phyloP scores from a whole-genome alignment of 2,888 invertebrate species.

The Isotomurus palustris region DNA sequence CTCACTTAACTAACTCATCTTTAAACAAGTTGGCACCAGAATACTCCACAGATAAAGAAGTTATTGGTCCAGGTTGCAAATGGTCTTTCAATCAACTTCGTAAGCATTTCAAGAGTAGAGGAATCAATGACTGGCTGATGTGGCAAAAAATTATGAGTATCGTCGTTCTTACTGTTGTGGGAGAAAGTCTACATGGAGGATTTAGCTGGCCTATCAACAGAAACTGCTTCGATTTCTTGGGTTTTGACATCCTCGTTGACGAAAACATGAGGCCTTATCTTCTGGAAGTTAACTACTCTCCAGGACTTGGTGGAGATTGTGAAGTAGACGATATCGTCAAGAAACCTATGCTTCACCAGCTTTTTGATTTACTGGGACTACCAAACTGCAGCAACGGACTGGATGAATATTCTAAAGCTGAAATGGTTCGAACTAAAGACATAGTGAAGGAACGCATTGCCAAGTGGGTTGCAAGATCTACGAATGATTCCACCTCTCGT shows the following conservation, averaged over 20 bases:
- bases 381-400: background rate
- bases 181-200: conserved; percentile 48
- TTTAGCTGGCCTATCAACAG: conserved; percentile 54
- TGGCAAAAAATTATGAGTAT: conserved; percentile 75
- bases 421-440: background rate
- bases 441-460: background rate
- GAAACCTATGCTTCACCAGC: conserved; percentile 76
- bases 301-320: conserved; percentile 74
- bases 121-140: conserved; percentile 69
- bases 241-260: conserved; percentile 84
- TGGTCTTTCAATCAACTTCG: conserved; percentile 77
- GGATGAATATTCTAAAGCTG: too few relatives aligned
- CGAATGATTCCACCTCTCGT: too few relatives aligned
- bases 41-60: conserved; percentile 74
- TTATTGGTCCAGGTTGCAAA: conserved; percentile 67
- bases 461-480: background rate
- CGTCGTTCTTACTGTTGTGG: conserved; percentile 69
- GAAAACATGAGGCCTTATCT: conserved; percentile 79
- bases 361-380: conserved; percentile 72
- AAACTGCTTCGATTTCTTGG: conserved; percentile 85
- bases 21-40: conserved; percentile 82
- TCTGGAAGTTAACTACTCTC: conserved; percentile 81
- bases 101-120: conserved; percentile 57
- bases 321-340: conserved; percentile 74
- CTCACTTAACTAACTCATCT: conserved; percentile 86